These are phyloP conservation scores for Mystacornis crossleyi DNA, from an alignment of 2,113 vertebrate species.

Conservation along the genomic window DNA sequence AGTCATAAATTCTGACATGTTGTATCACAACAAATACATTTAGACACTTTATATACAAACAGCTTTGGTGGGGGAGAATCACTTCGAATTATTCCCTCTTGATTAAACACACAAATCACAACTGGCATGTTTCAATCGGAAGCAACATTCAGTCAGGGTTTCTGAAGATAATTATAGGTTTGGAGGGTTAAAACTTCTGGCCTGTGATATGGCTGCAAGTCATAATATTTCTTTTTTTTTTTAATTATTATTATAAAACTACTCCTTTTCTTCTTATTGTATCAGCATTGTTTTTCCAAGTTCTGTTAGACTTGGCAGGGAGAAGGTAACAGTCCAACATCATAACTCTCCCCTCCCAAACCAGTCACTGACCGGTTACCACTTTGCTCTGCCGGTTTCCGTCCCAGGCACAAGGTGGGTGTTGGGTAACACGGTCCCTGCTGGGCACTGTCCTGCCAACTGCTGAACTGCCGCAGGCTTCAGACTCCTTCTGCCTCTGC, in stretches of 20 bases:
- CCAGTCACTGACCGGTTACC: not conserved
- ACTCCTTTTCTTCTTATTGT: accelerated
- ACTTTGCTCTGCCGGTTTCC: not conserved
- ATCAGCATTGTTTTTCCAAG: not conserved
- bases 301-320: not conserved
- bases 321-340: not conserved
- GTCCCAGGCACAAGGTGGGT: not conserved
- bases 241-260: not conserved
- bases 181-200: not conserved
- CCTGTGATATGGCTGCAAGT: not conserved
- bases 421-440: accelerated
- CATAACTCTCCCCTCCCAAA: not conserved
- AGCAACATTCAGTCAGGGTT: not conserved
- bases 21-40: conserved; percentile 19
- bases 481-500: not conserved
- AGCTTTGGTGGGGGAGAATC: not conserved
- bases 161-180: not conserved
- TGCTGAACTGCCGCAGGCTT: not conserved
- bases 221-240: not conserved
- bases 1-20: not conserved
- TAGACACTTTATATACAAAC: not conserved
- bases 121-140: not conserved
- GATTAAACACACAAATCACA: not conserved
- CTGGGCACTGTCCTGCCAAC: not conserved
- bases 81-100: not conserved